phyloP scores from a whole-genome alignment of 2,888 invertebrate species.

The Tipula vernalis region DNA sequence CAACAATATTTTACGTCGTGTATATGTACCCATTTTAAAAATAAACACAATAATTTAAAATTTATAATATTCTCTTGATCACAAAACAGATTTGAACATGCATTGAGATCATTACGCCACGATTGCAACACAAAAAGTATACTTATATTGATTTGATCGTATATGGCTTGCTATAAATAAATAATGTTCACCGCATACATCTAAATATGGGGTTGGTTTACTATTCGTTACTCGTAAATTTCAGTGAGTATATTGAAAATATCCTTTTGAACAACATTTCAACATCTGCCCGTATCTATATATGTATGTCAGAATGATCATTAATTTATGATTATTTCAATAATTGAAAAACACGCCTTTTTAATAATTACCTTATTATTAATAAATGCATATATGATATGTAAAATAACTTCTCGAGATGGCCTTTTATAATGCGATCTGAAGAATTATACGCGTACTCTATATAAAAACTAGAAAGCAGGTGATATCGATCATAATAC shows the following conservation, averaged over 20 bases:
- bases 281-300: not conserved
- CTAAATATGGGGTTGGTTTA: not conserved
- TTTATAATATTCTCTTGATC: not conserved
- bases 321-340: not conserved
- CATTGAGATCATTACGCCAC: not conserved
- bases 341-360: not conserved
- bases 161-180: not conserved
- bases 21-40: not conserved
- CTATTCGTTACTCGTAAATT: not conserved
- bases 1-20: not conserved
- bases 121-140: not conserved
- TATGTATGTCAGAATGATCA: not conserved
- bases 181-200: not conserved
- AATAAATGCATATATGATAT: not conserved
- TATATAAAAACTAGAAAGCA: not conserved
- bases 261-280: not conserved
- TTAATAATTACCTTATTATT: not conserved
- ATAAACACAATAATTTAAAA: not conserved
- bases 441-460: not conserved
- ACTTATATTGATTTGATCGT: not conserved
- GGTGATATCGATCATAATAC: not conserved
- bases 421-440: not conserved
- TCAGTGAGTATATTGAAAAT: not conserved
- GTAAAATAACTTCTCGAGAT: not conserved
- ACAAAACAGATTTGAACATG: not conserved